Evolutionary conservation across 2,888 invertebrate genomes (phyloP).

Genomic region (Blera fallax): DNA sequence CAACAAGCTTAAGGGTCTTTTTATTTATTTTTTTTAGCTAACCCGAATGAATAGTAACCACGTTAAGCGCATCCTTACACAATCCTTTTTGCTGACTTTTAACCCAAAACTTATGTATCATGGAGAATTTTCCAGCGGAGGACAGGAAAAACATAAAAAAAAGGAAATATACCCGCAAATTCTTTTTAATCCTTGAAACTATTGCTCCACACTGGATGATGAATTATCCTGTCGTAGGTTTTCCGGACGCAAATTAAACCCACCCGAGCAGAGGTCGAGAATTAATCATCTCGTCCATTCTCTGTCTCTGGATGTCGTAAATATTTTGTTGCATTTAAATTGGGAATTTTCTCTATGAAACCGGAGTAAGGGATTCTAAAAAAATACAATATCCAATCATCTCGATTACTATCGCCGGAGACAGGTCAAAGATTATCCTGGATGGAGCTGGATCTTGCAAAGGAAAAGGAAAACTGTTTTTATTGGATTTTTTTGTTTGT

Average conservation of each 20-base stretch:
- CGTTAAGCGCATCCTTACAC: background rate
- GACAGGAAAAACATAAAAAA: background rate
- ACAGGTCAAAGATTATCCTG: background rate
- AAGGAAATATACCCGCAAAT: background rate
- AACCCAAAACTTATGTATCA: background rate
- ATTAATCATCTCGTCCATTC: slow-evolving; percentile 9
- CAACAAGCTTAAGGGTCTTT: background rate
- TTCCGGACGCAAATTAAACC: slow-evolving; percentile 9
- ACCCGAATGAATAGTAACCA: slow-evolving; percentile 26
- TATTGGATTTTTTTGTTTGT: background rate
- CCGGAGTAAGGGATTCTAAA: background rate
- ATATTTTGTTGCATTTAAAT: slow-evolving; percentile 39
- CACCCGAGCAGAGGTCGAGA: background rate
- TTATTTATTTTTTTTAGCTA: slow-evolving; percentile 10
- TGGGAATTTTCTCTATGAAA: background rate
- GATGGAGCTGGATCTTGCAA: background rate
- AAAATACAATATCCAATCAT: background rate
- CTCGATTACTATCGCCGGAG: background rate
- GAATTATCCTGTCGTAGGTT: slow-evolving; percentile 11
- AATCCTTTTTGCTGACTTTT: background rate
- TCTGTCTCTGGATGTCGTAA: background rate
- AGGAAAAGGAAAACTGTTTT: background rate
- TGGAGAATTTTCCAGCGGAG: background rate
- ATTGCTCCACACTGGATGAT: slow-evolving; percentile 6
- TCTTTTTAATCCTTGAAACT: slow-evolving; percentile 17